Conservation (phyloP, 1,140 invertebrate species). For the Scaptodrosophila lebanonensis region DNA sequence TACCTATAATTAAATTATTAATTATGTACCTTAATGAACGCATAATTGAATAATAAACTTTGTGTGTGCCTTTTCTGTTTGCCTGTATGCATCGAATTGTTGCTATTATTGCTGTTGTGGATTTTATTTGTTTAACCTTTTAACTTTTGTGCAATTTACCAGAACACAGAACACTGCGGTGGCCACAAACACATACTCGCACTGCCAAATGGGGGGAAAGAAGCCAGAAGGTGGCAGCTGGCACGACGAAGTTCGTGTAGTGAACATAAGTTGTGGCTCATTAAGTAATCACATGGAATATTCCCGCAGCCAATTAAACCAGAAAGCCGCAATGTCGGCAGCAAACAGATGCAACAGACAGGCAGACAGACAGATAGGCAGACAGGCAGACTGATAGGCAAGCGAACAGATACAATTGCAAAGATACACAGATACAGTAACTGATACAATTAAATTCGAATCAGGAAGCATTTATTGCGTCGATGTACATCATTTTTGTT, state of each 20-base stretch:
- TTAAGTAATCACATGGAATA: slow-evolving; percentile 73
- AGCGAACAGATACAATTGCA: slow-evolving; percentile 24
- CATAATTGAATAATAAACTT: slow-evolving; percentile 73
- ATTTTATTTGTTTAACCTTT: slow-evolving; percentile 60
- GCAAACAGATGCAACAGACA: slow-evolving; percentile 20
- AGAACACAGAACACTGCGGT: no score
- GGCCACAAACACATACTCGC: no score
- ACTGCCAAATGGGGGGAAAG: no score
- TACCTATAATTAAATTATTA: slow-evolving; percentile 71
- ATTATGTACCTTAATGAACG: slow-evolving; percentile 69
- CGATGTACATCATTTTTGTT: no score
- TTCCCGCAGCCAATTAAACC: slow-evolving; percentile 73
- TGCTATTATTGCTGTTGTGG: slow-evolving; percentile 21
- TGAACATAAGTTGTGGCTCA: slow-evolving; percentile 67
- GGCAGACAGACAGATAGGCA: slow-evolving; percentile 51
- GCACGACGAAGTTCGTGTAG: slow-evolving; percentile 11
- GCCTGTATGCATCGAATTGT: not conserved
- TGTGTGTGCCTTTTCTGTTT: slow-evolving; percentile 20
- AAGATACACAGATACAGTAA: slow-evolving; percentile 31
- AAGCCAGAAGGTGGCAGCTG: no score
- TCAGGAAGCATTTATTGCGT: slow-evolving; percentile 63
- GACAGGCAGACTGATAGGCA: slow-evolving; percentile 17
- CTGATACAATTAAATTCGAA: slow-evolving; percentile 73
- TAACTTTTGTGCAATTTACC: slow-evolving; percentile 53
- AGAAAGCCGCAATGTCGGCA: slow-evolving; percentile 51